Percentiles rank a stretch among this genome's conserved stretches.
These are phyloP conservation scores for Antechinus stuartii DNA, from an alignment of 2,113 vertebrate species.

Conservation along the genomic window DNA sequence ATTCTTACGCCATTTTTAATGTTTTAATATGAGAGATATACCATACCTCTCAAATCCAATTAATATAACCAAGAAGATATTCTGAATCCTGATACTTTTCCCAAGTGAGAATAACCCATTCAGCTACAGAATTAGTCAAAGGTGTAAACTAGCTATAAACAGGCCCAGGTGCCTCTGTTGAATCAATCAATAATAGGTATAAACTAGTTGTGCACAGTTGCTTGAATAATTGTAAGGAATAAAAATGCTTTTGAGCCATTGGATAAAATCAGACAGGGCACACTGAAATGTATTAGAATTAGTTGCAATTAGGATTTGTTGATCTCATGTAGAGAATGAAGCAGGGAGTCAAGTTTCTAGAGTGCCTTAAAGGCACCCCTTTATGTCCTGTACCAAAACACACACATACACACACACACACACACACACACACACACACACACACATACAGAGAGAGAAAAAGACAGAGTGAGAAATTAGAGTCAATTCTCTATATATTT, in stretches of 20 bases:
- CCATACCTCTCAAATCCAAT: neutral
- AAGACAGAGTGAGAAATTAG: too few relatives aligned
- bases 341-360: neutral
- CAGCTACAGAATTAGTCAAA: neutral
- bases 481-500: too few relatives aligned
- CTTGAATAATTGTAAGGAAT: neutral
- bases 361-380: neutral
- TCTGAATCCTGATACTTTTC: neutral
- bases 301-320: neutral
- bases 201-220: neutral
- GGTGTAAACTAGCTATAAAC: neutral
- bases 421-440: too few relatives aligned
- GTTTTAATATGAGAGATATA: neutral
- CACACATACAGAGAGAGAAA: too few relatives aligned
- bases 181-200: neutral
- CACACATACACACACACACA: too few relatives aligned
- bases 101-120: neutral
- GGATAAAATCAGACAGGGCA: neutral
- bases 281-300: neutral
- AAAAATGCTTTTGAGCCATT: neutral
- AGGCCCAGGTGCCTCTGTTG: neutral
- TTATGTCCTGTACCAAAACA: neutral
- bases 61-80: neutral
- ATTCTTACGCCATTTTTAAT: neutral
- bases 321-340: neutral